Evolutionary conservation across 2,113 vertebrate species (phyloP), one percentile per base, ranked within the genome.

Genomic region (Ivindomyrus marchei): DNA sequence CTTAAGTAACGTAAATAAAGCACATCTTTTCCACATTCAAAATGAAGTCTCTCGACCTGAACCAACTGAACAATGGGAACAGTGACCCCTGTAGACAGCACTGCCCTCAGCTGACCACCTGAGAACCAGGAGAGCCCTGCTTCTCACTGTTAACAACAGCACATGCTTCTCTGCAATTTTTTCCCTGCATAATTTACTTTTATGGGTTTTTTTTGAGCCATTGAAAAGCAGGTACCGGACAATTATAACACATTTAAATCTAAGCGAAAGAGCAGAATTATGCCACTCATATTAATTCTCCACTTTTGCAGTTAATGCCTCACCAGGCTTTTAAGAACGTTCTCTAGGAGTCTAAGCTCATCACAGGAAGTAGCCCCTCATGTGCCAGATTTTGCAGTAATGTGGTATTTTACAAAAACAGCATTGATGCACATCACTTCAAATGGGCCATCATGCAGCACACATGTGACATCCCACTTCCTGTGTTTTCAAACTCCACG

Each of bases 241-340:
- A 49, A 49, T 87, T 56, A 53, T 87, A 53, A 9, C 8, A 21
- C 85, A 58, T 62, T 88, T 88, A 53, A 66, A 2, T 39, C 86
- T 17, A 66, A 86, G 89, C 42, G 70, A 85, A 85, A 45, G 11
- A 11, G 45, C 58, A 88, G 77, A 31, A 58, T 62, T 85, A 58
- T 89, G 89, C 88, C 90, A 89, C 87, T 11, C 87, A 62, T 52
- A 62, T 56, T 46, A 89, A 62, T 89, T 42, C 39, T 46, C 27
- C 80, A 88, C 85, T 91, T 90, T 90, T 89, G 88, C 91, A 91
- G 91, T 92, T 88, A 5, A 39, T 88, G 50, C 91, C 89, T 91
- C 90, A 80, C 36, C 88, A 66, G 39, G 53, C 31, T 87, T 88
- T 92, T 91, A 91, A 45, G 92, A 90, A 88, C 52, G 87, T 89